Percentiles rank a stretch among this genome's conserved stretches.
Conservation (phyloP, 2,797 vertebrate genomes). For the Phataginus tetradactyla region DNA sequence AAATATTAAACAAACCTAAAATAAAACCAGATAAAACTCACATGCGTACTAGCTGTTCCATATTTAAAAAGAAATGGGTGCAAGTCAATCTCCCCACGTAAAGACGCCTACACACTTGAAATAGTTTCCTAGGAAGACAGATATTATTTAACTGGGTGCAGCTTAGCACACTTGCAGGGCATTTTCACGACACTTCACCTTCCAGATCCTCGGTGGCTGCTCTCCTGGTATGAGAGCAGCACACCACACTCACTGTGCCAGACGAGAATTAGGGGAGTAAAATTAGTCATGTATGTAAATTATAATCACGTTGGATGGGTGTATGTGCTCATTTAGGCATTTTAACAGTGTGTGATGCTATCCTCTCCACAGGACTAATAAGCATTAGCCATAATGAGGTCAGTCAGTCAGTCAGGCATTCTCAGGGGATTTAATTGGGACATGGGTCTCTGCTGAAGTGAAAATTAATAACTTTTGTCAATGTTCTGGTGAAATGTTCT, state of each 20-base stretch:
- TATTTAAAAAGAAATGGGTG: constrained; percentile 65
- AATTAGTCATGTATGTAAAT: constrained; percentile 92
- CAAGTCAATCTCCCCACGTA: constrained; percentile 31
- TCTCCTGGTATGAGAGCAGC: constrained; percentile 82
- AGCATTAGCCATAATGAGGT: constrained; percentile 97
- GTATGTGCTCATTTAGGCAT: constrained; percentile 90
- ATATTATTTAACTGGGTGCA: constrained; percentile 43
- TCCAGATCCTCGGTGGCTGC: constrained; percentile 76
- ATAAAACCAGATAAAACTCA: background rate
- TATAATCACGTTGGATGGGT: constrained; percentile 88
- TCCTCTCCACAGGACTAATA: constrained; percentile 94
- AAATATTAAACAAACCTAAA: background rate
- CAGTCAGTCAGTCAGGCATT: constrained; percentile 95
- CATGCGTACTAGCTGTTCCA: constrained; percentile 4
- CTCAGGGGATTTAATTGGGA: constrained; percentile 99
- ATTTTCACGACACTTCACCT: constrained; percentile 73
- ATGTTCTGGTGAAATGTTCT: constrained; percentile 96
- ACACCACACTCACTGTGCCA: constrained; percentile 82
- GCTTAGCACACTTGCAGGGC: constrained; percentile 52
- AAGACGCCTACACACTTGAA: constrained; percentile 53
- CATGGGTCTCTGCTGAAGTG: constrained; percentile 98
- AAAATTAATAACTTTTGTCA: constrained; percentile 99
- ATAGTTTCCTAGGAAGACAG: constrained; percentile 71
- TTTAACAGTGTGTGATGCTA: constrained; percentile 90
- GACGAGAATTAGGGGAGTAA: constrained; percentile 86